Conservation (phyloP, 2,113 vertebrate species). For the Hippoglossus stenolepis region DNA sequence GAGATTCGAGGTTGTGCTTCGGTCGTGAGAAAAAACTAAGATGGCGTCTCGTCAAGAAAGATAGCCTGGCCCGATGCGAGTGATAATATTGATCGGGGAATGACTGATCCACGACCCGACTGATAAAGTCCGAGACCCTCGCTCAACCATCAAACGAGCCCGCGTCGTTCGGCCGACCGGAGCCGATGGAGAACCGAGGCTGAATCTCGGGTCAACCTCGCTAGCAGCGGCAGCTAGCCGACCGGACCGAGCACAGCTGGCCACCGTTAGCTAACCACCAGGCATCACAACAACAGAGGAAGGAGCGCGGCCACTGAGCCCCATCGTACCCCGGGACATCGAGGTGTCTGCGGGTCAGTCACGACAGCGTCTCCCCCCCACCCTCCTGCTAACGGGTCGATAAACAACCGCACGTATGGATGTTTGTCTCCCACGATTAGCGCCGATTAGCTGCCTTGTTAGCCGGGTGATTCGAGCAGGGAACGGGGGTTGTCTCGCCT, state of each 20-base stretch:
- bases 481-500: conserved; percentile 14
- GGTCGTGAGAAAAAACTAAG: conserved; percentile 83
- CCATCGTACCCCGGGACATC: conserved; percentile 73
- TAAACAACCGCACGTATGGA: not conserved
- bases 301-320: conserved; percentile 60
- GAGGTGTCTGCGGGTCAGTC: conserved; percentile 79
- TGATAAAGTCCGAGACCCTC: conserved; percentile 45
- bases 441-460: not conserved
- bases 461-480: not conserved
- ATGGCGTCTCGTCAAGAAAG: conserved; percentile 84
- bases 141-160: conserved; percentile 27
- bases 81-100: conserved; percentile 66
- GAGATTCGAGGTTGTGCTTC: conserved; percentile 74
- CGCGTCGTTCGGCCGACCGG: conserved; percentile 31
- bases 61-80: conserved; percentile 79
- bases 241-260: conserved; percentile 74
- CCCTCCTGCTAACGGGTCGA: not conserved
- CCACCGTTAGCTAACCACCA: conserved; percentile 67
- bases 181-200: conserved; percentile 60
- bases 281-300: conserved; percentile 73
- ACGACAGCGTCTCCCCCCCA: not conserved
- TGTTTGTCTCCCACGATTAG: not conserved
- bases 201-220: conserved; percentile 69
- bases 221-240: conserved; percentile 67
- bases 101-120: conserved; percentile 61